Evolutionary conservation across 2,888 invertebrate genomes (phyloP), one percentile per base, ranked within the genome.

Genomic region (Caenorhabditis imperialis): DNA sequence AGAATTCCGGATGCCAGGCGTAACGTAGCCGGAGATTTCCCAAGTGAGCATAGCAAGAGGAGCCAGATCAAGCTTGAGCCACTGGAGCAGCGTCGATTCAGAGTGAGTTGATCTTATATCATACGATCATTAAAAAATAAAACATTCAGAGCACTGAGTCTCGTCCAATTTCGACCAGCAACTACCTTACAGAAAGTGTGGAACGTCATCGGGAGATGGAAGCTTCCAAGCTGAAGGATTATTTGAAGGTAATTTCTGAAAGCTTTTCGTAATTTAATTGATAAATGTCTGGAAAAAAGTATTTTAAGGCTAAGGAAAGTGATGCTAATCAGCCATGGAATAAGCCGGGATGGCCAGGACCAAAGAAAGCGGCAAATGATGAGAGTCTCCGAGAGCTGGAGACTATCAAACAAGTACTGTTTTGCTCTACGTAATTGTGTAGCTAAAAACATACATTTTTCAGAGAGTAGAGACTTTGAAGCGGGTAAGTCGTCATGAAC

Each of bases 301-400:
- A 14, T 6, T 53, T 69, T 16, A 27, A 74, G 69, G 85, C 84
- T 8, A 82, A 82, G 22, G 88, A 88, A 70, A 79, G 77, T 45
- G 88, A 88, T 54, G 88, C 85, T 23, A 88, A 88, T 74, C 78
- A 85, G 72, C 86, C 86, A 20, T 88, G 88, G 88, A 81, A 88
- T 72, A 88, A 88, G 72, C 87, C 88, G 12, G 82, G 76, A 45
- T 84, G 84, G 83, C 86, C 87, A 7, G 85, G 84, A 72, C 84
- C 81, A 25, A 85, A 82, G 58, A 71, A 78, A 55, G 48, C 69
- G 14, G 69, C 75, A 14, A 77, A 81, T 53, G 84, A 85, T 53
- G 87, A 87, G 61, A 85, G 81, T 48, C 70, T 84, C 27, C 63
- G 84, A 7, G 85, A 87, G 48, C 61, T 87, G 50, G 87, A 87